Evolutionary conservation across 64 coral and sea anemone species (phyloP).

Genomic region (Pocillopora damicornis): DNA sequence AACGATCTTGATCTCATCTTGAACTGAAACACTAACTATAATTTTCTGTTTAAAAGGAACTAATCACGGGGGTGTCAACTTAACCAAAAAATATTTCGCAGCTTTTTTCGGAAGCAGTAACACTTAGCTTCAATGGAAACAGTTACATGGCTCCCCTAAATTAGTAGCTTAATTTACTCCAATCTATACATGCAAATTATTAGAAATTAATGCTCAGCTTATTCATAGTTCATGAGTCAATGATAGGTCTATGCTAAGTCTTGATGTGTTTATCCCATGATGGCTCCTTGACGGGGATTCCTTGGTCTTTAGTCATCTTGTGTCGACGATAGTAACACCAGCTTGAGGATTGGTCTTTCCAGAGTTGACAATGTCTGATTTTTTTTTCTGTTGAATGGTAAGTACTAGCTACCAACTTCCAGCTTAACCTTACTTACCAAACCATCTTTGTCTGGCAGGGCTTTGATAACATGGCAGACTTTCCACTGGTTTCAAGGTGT

Average conservation of each 20-base stretch:
- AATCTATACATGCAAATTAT: no score
- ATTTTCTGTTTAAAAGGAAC: no score
- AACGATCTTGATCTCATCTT: no score
- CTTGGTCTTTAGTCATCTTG: slow-evolving; percentile 25
- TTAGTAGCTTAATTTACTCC: no score
- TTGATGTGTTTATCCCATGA: not conserved
- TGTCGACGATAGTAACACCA: slow-evolving; percentile 12
- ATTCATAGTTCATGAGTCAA: no score
- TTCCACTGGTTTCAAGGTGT: slow-evolving; percentile 24
- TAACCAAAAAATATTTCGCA: no score
- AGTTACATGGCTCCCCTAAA: no score
- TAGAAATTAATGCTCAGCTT: not conserved
- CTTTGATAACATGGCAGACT: slow-evolving; percentile 16
- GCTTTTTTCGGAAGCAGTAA: no score
- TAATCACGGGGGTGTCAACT: no score
- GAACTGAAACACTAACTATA: no score
- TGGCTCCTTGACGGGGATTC: slow-evolving; percentile 33
- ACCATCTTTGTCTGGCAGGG: slow-evolving; percentile 7
- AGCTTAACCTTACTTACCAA: slow-evolving; percentile 26
- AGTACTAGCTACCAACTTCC: not conserved
- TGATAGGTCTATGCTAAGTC: no score
- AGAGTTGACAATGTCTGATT: slow-evolving; percentile 21
- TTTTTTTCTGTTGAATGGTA: slow-evolving; percentile 17
- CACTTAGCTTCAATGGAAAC: no score
- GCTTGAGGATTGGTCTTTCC: slow-evolving; percentile 44